Evolutionary conservation across 2,888 invertebrate genomes (phyloP).

Genomic region (Ormia ochracea): DNA sequence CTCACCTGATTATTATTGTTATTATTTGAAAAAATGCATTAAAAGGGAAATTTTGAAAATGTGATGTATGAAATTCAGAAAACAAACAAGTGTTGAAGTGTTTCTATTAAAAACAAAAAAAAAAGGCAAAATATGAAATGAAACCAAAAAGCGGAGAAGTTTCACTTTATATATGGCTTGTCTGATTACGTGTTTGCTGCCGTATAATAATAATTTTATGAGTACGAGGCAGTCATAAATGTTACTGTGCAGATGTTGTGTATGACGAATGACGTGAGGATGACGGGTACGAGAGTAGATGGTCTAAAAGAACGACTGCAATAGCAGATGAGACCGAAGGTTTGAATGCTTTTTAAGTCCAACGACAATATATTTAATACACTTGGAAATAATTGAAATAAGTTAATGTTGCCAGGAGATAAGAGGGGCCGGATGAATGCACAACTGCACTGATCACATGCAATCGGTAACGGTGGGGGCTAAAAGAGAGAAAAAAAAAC

Average conservation of each 20-base stretch:
- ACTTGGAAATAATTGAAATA: too few relatives aligned
- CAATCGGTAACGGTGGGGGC: too few relatives aligned
- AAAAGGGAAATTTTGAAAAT: slow-evolving; percentile 13
- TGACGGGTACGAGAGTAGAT: not conserved
- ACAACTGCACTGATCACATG: too few relatives aligned
- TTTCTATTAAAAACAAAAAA: slow-evolving; percentile 22
- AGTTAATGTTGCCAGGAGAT: too few relatives aligned
- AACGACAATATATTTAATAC: too few relatives aligned
- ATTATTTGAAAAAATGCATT: not conserved
- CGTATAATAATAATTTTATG: slow-evolving; percentile 16
- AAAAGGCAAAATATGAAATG: slow-evolving; percentile 11
- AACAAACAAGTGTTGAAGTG: slow-evolving; percentile 29
- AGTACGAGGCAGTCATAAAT: not conserved
- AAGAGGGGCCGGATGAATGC: too few relatives aligned
- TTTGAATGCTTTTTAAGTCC: too few relatives aligned
- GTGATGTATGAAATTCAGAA: not conserved
- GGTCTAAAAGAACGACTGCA: not conserved
- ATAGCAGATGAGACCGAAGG: too few relatives aligned
- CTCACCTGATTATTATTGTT: too few relatives aligned
- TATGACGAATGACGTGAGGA: not conserved
- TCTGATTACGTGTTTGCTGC: slow-evolving; percentile 41
- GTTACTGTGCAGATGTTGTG: not conserved
- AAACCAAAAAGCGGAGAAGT: slow-evolving; percentile 43
- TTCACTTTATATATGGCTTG: slow-evolving; percentile 56
- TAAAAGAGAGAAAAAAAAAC: too few relatives aligned